Percentiles rank a stretch among this genome's conserved stretches.
Conservation (phyloP, 2,797 vertebrate species). For the Lindbergichthys nudifrons region DNA sequence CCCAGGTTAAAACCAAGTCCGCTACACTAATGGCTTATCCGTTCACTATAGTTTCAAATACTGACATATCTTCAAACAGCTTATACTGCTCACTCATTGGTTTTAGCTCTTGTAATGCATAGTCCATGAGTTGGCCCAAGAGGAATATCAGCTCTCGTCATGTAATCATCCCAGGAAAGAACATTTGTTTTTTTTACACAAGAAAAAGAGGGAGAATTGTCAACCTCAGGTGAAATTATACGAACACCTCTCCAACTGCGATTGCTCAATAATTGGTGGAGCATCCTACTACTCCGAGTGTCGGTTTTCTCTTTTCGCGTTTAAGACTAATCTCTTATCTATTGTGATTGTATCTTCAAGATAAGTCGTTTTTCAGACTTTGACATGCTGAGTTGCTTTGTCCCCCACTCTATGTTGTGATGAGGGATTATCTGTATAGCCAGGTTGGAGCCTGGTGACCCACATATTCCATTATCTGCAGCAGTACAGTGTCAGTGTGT, state of each 20-base stretch:
- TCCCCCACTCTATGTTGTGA: conserved; percentile 17
- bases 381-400: conserved; percentile 26
- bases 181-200: not conserved
- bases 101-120: not conserved
- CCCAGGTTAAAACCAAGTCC: too few relatives aligned
- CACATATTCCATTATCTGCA: conserved; percentile 45
- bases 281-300: too few relatives aligned
- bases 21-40: too few relatives aligned
- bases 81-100: too few relatives aligned
- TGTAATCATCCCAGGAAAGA: not conserved
- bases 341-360: not conserved
- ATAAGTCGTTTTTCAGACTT: not conserved
- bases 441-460: conserved; percentile 45
- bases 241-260: too few relatives aligned
- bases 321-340: not conserved
- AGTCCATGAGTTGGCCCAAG: not conserved
- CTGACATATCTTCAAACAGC: too few relatives aligned
- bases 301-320: too few relatives aligned
- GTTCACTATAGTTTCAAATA: too few relatives aligned
- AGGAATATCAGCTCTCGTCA: not conserved
- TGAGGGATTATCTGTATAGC: conserved; percentile 10
- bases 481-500: conserved; percentile 58
- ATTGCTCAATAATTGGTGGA: too few relatives aligned
- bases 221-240: not conserved
- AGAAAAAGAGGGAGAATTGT: not conserved